A percentile compares a stretch with the other conserved stretches of the same genome.
These are phyloP conservation scores for Anthopleura sola DNA, from an alignment of 64 coral and sea anemone species.

Conservation along the genomic window DNA sequence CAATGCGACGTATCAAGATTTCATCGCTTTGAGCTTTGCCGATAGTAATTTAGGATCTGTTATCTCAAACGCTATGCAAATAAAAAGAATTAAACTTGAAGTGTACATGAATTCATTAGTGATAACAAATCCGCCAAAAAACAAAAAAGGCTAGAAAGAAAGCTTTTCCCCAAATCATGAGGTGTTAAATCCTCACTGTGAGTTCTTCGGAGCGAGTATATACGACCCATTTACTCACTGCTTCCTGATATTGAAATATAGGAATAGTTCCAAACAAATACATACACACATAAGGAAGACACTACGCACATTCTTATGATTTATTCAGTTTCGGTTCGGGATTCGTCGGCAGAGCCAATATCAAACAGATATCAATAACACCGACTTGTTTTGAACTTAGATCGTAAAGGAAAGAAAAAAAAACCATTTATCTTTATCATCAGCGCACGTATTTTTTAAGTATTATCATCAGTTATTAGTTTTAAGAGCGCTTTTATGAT, in stretches of 20 bases:
- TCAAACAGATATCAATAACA: not conserved
- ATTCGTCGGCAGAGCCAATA: not conserved
- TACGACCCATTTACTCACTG: not conserved
- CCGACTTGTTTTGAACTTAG: not conserved
- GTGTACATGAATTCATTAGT: constrained; percentile 7
- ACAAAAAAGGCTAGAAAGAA: not conserved
- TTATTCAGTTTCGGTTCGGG: not conserved
- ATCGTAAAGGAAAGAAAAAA: not conserved
- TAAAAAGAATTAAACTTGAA: constrained; percentile 25
- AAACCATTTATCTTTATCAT: not conserved
- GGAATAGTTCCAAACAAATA: not conserved
- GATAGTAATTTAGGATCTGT: constrained; percentile 20
- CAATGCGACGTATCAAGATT: not conserved
- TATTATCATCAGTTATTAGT: not conserved
- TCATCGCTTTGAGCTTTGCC: constrained; percentile 27
- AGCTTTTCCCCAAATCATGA: not conserved
- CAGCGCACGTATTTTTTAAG: not conserved
- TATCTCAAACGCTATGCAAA: constrained; percentile 28
- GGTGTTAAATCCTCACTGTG: not conserved
- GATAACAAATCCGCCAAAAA: not conserved
- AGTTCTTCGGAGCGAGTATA: not conserved
- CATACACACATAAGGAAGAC: not conserved
- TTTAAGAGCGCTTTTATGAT: not conserved
- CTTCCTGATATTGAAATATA: not conserved
- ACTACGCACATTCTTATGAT: not conserved